Base-by-base conservation (phyloP, 1,140 invertebrate genomes). In the Drosophila pallidifrons region DNA sequence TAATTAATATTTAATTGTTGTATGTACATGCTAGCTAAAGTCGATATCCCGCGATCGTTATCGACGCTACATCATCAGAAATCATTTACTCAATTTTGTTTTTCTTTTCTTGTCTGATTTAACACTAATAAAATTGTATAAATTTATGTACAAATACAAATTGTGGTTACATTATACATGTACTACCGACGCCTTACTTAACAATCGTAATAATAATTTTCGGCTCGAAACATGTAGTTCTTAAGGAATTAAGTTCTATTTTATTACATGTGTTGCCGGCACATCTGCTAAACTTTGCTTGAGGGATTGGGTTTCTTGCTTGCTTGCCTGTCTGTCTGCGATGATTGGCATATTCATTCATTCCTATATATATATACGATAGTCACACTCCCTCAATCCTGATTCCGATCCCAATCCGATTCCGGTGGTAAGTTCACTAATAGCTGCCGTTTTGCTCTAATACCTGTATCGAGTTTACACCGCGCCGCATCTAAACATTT, bases 101-200 rank as follows among this genome's bases (percentile, higher is more conserved):
- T 71, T 41, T 57, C 4, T 55, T 65, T 63, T 32, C 32, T 79
- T 71, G 28, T 55, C 43, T 61, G 59, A 79, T 77, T 38, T 82
- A 87, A 79, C 79, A 79, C 82, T 87, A 88, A 87, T 79, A 82
- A 88, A 87, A 79, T 77, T 88, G 61, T 82, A 87, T 82, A 79
- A 75, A 75, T 83, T 77, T 87, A 87, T 87, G 66, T 87, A 87
- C 82, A 86, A 20, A 79, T 86, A 86, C 68, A 79, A 77, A 82
- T 68, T 65, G 51, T 65, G 78, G 55, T 83, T 86, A 85, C 76
- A 87, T 71, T 77, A 63, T 68, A 60, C 49, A 67, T 51, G 55
- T 77, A 70, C 65, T 74, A 49, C 65, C 55, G 66, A 66, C 66
- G 46, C 70, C 83, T 88, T 89, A 83, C 67, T 72, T 89, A 88